phyloP scores from a whole-genome alignment of 1,140 invertebrate genomes.

The Atopsyche davidsoni region DNA sequence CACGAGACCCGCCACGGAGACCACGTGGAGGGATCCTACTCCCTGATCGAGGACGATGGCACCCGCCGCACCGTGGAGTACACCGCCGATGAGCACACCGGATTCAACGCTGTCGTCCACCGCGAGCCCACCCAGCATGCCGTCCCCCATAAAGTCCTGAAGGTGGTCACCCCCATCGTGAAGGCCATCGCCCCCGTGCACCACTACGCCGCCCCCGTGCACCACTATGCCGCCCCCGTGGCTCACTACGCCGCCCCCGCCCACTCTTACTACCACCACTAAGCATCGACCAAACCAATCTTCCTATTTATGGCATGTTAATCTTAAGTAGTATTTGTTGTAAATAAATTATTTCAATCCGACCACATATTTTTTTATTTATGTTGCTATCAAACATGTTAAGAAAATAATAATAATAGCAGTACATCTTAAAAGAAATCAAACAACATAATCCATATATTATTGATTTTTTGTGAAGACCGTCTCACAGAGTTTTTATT shows the following conservation, averaged over 20 bases:
- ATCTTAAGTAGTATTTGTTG: not conserved
- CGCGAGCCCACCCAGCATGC: constrained; percentile 48
- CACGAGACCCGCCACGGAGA: constrained; percentile 53
- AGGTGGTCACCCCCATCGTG: constrained; percentile 35
- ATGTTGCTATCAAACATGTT: no score
- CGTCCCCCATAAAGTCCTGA: constrained; percentile 36
- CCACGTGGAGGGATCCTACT: constrained; percentile 52
- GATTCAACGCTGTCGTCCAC: constrained; percentile 61
- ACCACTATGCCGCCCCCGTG: constrained; percentile 31
- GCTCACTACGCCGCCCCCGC: constrained; percentile 28
- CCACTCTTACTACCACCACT: constrained; percentile 23
- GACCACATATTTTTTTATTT: not conserved
- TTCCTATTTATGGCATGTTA: not conserved
- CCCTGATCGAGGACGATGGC: constrained; percentile 57
- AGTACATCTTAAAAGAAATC: no score
- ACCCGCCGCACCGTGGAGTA: constrained; percentile 64
- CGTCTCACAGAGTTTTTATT: no score
- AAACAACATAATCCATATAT: no score
- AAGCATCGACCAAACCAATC: constrained; percentile 7
- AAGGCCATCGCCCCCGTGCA: constrained; percentile 33
- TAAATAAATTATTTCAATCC: constrained; percentile 5
- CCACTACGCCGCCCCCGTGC: constrained; percentile 31
- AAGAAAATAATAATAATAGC: no score
- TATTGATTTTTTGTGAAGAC: no score
- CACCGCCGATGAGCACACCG: constrained; percentile 62